Evolutionary conservation across 2,888 invertebrate genomes (phyloP), one percentile per base, ranked within the genome.

Genomic region (Cistogaster globosa): DNA sequence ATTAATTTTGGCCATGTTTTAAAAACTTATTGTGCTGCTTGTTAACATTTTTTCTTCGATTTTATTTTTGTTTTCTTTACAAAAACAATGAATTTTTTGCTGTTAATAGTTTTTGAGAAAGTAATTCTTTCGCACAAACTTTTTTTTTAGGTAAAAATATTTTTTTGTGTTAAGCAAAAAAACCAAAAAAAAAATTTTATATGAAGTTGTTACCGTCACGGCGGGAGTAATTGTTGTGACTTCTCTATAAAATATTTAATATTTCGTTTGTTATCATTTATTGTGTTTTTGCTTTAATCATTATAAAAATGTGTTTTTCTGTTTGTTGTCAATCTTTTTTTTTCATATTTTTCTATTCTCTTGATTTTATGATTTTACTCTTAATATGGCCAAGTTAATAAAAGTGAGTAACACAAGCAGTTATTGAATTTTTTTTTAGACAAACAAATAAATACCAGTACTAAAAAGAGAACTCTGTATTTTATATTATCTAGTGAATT

Each of bases 1-100:
- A 67, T 68, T 83, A 36, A 83, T 79, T 76, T 80, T 83, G 57
- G 80, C 76, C 83, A 83, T 83, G 62, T 79, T 32, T 83, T 68
- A 58, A 57, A 20, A 36, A 55, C 55, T 53, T 60, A 26, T 62
- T 72, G 32, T 45, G 36, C 79, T 57, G 51, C 60, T 18, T 32
- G 8, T 63, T 72, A 20, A 58, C 5, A 42, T 69, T 62, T 55
- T 81, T 51, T 36, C 8, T 18, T 57, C 16, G 67, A 8, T 48
- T 55, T 71, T 45, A 20, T 55, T 18, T 75, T 65, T 63, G 12
- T 36, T 57, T 67, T 11, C 20, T 62, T 63, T 22, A 60, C 51
- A 38, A 48, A 26, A 12, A 42, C 42, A 42, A 71, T 71, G 11
- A n/a, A 18, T 48, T 48, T 45, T 48, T 26, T 4, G 65, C n/a